Percentiles rank a stretch among this genome's conserved stretches.
Evolutionary conservation across 2,113 vertebrate species (phyloP).

Genomic region (Syngnathoides biaculeatus): DNA sequence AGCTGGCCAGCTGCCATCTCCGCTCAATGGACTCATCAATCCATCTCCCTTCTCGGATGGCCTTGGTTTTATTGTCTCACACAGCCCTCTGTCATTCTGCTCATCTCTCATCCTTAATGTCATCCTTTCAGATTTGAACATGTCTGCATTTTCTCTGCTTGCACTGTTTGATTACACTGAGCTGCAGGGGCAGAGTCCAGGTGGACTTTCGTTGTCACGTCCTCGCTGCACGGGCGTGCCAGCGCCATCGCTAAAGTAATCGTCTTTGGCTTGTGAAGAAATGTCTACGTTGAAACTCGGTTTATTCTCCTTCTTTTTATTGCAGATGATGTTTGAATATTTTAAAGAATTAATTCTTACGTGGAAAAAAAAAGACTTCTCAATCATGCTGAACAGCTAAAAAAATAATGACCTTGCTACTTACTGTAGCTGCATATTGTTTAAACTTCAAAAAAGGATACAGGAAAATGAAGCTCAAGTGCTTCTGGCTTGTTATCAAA

Average conservation of each 20-base stretch:
- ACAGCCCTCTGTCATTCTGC: slow-evolving; percentile 62
- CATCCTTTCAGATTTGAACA: slow-evolving; percentile 70
- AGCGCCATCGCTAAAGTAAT: slow-evolving; percentile 34
- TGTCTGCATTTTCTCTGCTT: slow-evolving; percentile 67
- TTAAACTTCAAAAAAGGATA: neutral
- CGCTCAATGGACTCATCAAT: slow-evolving; percentile 75
- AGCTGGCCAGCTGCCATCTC: slow-evolving; percentile 69
- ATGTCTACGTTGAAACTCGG: slow-evolving; percentile 32
- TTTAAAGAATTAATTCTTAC: slow-evolving; percentile 36
- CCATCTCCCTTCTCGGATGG: slow-evolving; percentile 71
- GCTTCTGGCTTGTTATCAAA: neutral
- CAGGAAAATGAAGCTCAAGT: slow-evolving; percentile 13
- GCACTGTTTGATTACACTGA: slow-evolving; percentile 56
- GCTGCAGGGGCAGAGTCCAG: slow-evolving; percentile 37
- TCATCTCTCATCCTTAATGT: slow-evolving; percentile 73
- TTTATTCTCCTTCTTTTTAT: slow-evolving; percentile 38
- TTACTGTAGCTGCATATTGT: neutral
- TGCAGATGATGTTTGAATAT: slow-evolving; percentile 36
- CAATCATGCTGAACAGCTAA: slow-evolving; percentile 24
- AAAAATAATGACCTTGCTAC: slow-evolving; percentile 12
- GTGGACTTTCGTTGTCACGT: slow-evolving; percentile 51
- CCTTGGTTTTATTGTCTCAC: slow-evolving; percentile 77
- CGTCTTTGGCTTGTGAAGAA: slow-evolving; percentile 30
- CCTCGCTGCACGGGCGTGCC: slow-evolving; percentile 29
- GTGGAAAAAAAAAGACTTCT: slow-evolving; percentile 36